Percentiles rank a stretch among this genome's conserved stretches.
Evolutionary conservation across 2,113 vertebrate genomes (phyloP).

Genomic region (Thalassarche chlororhynchos): DNA sequence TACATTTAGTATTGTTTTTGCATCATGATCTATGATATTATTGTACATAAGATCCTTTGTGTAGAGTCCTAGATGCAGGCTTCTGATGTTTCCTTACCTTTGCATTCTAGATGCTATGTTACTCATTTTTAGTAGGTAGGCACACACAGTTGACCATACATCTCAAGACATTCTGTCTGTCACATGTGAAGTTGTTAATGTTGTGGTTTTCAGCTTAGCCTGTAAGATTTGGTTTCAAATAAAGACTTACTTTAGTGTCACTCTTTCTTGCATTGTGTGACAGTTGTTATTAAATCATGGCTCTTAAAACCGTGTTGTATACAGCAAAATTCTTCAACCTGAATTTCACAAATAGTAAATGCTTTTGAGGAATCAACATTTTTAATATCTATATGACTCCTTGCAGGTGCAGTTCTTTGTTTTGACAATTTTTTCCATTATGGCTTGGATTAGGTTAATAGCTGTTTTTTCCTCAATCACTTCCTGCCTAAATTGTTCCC

Average conservation of each 20-base stretch:
- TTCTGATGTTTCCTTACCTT: background rate
- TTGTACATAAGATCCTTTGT: background rate
- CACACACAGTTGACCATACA: background rate
- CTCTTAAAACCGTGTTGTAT: background rate
- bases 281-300: background rate
- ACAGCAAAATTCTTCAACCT: background rate
- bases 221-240: background rate
- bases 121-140: background rate
- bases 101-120: background rate
- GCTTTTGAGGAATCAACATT: background rate
- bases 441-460: background rate
- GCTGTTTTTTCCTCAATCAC: background rate
- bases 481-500: background rate
- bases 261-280: background rate
- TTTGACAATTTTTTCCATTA: background rate
- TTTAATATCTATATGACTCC: background rate
- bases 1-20: background rate
- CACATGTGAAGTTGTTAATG: background rate
- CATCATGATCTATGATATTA: rapidly evolving
- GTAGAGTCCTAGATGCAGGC: background rate
- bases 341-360: background rate
- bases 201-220: background rate
- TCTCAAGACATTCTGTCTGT: background rate
- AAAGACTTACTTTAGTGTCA: background rate
- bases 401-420: background rate